These are phyloP conservation scores for Chromis chromis DNA, from an alignment of 2,797 vertebrate genomes.

Conservation along the genomic window DNA sequence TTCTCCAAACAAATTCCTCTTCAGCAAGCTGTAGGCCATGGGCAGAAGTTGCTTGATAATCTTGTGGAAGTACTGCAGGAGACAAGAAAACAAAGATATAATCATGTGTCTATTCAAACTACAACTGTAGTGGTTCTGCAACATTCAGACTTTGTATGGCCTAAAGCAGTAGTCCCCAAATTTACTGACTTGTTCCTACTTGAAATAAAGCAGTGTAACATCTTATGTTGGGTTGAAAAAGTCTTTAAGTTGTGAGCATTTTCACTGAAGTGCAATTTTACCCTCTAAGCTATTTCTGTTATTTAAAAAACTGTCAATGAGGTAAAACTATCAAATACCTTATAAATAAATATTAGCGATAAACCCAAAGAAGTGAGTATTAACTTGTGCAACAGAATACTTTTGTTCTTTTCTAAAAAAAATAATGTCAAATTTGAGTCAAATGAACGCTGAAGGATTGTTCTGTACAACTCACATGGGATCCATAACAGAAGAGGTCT, in stretches of 20 bases:
- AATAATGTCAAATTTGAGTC: neutral
- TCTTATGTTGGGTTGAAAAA: too few relatives aligned
- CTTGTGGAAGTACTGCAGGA: slow-evolving; percentile 90
- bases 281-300: too few relatives aligned
- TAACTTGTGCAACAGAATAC: too few relatives aligned
- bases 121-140: neutral
- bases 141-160: neutral
- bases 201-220: too few relatives aligned
- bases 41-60: slow-evolving; percentile 93
- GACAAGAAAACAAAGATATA: slow-evolving; percentile 14
- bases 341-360: too few relatives aligned
- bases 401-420: neutral
- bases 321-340: too few relatives aligned
- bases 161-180: neutral
- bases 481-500: slow-evolving; percentile 96
- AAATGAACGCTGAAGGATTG: neutral
- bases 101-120: neutral
- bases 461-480: slow-evolving; percentile 87
- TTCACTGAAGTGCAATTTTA: too few relatives aligned
- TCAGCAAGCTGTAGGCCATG: slow-evolving; percentile 93
- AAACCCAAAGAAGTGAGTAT: too few relatives aligned
- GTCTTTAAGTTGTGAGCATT: neutral
- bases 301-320: too few relatives aligned
- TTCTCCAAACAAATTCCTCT: slow-evolving; percentile 91
- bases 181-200: neutral